Conservation (phyloP, 2,888 invertebrate genomes). For the Chrysomela aeneicollis region DNA sequence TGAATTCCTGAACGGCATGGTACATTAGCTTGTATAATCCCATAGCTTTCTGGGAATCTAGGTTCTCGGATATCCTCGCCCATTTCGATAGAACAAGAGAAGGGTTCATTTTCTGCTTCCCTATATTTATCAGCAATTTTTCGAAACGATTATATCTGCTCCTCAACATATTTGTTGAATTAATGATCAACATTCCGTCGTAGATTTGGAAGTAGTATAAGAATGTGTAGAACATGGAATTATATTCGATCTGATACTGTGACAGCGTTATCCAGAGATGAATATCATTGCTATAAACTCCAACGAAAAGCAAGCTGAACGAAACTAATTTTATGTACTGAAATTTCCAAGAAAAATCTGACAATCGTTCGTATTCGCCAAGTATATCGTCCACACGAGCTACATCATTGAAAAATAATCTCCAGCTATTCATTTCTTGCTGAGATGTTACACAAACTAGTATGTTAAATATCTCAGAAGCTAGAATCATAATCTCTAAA, state of each 20-base stretch:
- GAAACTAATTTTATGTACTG: not conserved
- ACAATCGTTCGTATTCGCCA: not conserved
- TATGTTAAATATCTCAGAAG: constrained; percentile 10
- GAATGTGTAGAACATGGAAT: not conserved
- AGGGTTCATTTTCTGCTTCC: not conserved
- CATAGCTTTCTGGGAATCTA: not conserved
- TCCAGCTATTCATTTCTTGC: not conserved
- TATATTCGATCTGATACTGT: not conserved
- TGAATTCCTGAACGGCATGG: constrained; percentile 2
- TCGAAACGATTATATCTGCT: constrained; percentile 7
- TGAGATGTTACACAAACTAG: constrained; percentile 5
- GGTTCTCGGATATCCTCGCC: not conserved
- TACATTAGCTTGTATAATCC: constrained; percentile 1
- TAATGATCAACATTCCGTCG: constrained; percentile 7
- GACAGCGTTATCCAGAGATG: not conserved
- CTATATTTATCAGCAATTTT: not conserved
- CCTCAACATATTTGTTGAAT: constrained; percentile 7
- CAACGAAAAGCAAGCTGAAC: not conserved
- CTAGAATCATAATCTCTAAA: constrained; percentile 1
- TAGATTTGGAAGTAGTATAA: constrained; percentile 8
- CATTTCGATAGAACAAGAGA: not conserved
- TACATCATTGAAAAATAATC: constrained; percentile 2
- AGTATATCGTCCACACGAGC: not conserved
- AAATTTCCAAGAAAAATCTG: not conserved
- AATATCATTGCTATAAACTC: not conserved